Conservation (phyloP, 2,888 invertebrate species). For the Ormyrus thymus region DNA sequence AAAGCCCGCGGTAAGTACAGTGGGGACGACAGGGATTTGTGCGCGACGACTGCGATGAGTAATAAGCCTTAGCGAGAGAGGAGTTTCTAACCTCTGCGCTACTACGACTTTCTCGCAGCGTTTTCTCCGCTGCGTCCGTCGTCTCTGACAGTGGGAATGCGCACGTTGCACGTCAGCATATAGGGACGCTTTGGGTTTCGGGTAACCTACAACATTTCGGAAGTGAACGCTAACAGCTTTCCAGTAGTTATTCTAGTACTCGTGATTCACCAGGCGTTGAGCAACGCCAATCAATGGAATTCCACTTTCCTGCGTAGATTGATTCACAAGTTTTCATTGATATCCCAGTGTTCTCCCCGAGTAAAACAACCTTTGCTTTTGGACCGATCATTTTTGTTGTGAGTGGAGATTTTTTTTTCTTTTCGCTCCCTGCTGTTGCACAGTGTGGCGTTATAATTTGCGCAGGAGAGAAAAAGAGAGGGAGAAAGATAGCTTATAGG, state of each 20-base stretch:
- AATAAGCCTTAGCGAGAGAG: too few species aligned
- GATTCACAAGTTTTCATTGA: not conserved
- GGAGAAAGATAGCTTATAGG: constrained; percentile 6
- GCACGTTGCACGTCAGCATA: too few species aligned
- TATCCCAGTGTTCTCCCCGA: not conserved
- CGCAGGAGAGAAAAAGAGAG: constrained; percentile 11
- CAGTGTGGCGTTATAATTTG: constrained; percentile 31
- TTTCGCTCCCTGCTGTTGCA: not conserved
- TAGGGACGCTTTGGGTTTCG: too few species aligned
- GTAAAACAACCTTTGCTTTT: too few species aligned
- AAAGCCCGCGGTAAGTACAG: not conserved
- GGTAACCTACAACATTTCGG: too few species aligned
- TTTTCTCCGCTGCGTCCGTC: not conserved
- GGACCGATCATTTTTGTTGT: too few species aligned
- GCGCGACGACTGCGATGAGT: too few species aligned
- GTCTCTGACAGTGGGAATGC: too few species aligned
- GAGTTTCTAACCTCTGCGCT: constrained; percentile 38
- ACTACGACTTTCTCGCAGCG: not conserved
- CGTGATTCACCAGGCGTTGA: not conserved
- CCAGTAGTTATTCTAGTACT: not conserved
- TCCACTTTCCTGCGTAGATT: not conserved
- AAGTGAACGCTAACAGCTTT: too few species aligned
- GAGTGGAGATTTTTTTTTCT: too few species aligned
- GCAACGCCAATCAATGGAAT: not conserved
- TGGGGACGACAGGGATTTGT: too few species aligned